A percentile compares a stretch with the other conserved stretches of the same genome.
These are phyloP conservation scores for Conus canariensis DNA, from an alignment of 2,888 invertebrate genomes.

Conservation along the genomic window DNA sequence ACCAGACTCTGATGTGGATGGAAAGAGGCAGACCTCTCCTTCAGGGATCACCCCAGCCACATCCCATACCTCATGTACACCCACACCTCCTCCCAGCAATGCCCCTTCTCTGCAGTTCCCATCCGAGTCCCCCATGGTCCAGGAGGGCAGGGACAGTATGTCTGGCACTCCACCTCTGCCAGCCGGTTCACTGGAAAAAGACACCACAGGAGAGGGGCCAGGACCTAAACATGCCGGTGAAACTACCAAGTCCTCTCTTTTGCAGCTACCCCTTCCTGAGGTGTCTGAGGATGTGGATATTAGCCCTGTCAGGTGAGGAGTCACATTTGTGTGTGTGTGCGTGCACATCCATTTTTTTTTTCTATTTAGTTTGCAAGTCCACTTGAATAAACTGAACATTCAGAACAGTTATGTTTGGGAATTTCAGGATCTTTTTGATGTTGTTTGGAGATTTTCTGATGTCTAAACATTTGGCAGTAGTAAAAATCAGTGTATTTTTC, in stretches of 20 bases:
- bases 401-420: too few relatives aligned
- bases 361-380: too few relatives aligned
- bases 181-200: background rate
- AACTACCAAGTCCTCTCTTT: constrained; percentile 48
- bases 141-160: background rate
- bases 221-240: background rate
- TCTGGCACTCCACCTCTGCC: background rate
- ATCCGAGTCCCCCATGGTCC: background rate
- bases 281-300: constrained; percentile 80
- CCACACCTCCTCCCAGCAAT: constrained; percentile 15
- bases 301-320: constrained; percentile 62
- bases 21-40: background rate
- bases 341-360: background rate
- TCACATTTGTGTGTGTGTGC: background rate
- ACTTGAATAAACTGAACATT: too few relatives aligned
- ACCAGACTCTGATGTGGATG: constrained; percentile 38
- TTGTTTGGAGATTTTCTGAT: too few relatives aligned
- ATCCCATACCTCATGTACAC: background rate
- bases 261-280: constrained; percentile 90
- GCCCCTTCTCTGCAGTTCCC: background rate
- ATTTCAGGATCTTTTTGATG: too few relatives aligned
- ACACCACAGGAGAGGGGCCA: background rate
- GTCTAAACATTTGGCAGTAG: too few relatives aligned
- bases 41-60: background rate
- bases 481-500: too few relatives aligned